Conservation (phyloP, 2,797 vertebrate genomes). For the Labeo calbasu region DNA sequence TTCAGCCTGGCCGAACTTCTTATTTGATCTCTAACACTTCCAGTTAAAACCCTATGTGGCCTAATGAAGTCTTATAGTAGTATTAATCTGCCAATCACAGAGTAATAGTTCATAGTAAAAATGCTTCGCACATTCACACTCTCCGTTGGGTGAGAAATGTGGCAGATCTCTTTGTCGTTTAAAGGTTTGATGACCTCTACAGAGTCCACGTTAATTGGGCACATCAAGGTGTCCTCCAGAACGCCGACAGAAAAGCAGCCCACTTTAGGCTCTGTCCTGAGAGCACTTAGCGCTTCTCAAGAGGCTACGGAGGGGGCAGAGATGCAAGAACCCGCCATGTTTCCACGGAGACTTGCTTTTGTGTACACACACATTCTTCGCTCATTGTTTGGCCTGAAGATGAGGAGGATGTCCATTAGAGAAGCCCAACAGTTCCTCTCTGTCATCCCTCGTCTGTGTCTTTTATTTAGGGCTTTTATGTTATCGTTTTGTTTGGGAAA, state of each 20-base stretch:
- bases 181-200: constrained; percentile 72
- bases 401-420: constrained; percentile 52
- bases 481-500: constrained; percentile 33
- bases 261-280: constrained; percentile 64
- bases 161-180: constrained; percentile 72
- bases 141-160: constrained; percentile 49
- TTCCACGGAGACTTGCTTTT: constrained; percentile 75
- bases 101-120: neutral
- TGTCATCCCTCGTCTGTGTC: constrained; percentile 39
- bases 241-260: constrained; percentile 73
- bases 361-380: constrained; percentile 73
- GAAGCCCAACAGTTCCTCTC: constrained; percentile 44
- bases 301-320: constrained; percentile 68
- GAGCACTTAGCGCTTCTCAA: constrained; percentile 69
- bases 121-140: constrained; percentile 16
- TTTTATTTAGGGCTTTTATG: constrained; percentile 39
- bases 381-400: constrained; percentile 72
- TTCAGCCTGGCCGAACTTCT: constrained; percentile 13
- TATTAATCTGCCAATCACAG: constrained; percentile 4
- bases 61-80: constrained; percentile 14
- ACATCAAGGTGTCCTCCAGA: constrained; percentile 72
- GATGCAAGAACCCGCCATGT: constrained; percentile 76
- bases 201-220: constrained; percentile 77
- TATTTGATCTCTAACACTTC: constrained; percentile 53
- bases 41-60: constrained; percentile 39